A percentile compares a stretch with the other conserved stretches of the same genome.
Conservation (phyloP, 1,140 invertebrate genomes). For the Sinella curviseta region DNA sequence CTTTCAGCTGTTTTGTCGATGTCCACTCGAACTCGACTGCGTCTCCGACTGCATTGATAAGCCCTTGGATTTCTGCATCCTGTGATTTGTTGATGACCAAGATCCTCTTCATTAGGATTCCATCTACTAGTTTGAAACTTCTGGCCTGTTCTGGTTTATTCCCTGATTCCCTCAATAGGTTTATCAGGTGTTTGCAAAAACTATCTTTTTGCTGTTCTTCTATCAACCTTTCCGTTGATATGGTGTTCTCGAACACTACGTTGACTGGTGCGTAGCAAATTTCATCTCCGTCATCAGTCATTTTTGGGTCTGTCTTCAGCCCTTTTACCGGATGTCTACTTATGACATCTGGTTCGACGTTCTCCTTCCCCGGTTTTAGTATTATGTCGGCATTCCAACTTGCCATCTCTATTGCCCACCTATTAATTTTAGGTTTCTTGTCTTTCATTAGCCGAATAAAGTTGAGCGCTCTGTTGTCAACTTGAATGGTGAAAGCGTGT, state of each 20-base stretch:
- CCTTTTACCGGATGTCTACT: conserved; percentile 23
- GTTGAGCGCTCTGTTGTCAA: conserved; percentile 58
- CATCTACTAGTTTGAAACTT: neutral
- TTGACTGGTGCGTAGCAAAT: neutral
- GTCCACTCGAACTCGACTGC: neutral
- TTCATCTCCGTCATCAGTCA: neutral
- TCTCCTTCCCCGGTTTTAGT: conserved; percentile 50
- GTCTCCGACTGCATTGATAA: neutral
- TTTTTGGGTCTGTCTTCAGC: neutral
- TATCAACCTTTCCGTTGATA: neutral
- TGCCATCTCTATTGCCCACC: conserved; percentile 59
- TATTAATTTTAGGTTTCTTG: conserved; percentile 54
- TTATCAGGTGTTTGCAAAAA: neutral
- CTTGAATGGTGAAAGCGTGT: conserved; percentile 57
- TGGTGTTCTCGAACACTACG: neutral
- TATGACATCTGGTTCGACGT: neutral
- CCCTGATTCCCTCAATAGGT: neutral
- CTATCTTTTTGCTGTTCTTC: neutral
- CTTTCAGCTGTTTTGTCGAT: neutral
- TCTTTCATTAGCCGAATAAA: conserved; percentile 57
- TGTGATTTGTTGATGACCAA: neutral
- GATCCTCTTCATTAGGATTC: neutral
- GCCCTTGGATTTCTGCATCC: neutral
- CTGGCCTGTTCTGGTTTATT: neutral
- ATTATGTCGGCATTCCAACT: conserved; percentile 56